Evolutionary conservation across 2,797 vertebrate genomes (phyloP).

Genomic region (Protosalanx chinensis): DNA sequence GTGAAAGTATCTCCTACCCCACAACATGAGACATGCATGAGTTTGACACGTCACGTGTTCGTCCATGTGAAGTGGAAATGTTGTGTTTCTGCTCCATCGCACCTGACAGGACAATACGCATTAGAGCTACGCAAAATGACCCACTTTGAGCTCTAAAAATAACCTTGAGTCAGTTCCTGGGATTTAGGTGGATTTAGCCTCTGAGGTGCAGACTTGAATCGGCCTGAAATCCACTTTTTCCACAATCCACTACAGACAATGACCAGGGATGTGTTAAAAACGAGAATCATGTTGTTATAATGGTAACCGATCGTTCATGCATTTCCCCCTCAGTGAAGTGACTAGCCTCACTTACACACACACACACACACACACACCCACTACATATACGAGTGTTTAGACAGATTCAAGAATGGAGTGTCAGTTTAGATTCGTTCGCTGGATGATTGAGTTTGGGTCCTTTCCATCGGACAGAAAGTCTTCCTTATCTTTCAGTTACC

Average conservation of each 20-base stretch:
- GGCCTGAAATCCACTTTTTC: conserved; percentile 2
- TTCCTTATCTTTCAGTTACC: background rate
- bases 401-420: conserved; percentile 8
- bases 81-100: conserved; percentile 27
- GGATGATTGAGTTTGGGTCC: conserved; percentile 26
- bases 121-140: conserved; percentile 9
- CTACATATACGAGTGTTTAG: background rate
- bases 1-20: too few relatives aligned
- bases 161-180: conserved; percentile 10
- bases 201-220: conserved; percentile 10
- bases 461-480: background rate
- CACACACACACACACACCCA: background rate
- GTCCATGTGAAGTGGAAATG: conserved; percentile 37
- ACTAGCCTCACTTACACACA: background rate
- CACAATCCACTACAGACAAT: conserved; percentile 1
- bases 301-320: background rate
- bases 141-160: conserved; percentile 18
- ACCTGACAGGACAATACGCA: conserved; percentile 31
- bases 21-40: too few relatives aligned
- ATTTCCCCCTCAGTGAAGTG: too few relatives aligned
- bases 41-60: conserved; percentile 6
- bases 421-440: conserved; percentile 8
- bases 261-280: background rate
- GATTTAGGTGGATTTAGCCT: background rate
- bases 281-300: background rate